Base-by-base conservation (phyloP, 2,113 vertebrate genomes). In the Boulengerochromis microlepis region DNA sequence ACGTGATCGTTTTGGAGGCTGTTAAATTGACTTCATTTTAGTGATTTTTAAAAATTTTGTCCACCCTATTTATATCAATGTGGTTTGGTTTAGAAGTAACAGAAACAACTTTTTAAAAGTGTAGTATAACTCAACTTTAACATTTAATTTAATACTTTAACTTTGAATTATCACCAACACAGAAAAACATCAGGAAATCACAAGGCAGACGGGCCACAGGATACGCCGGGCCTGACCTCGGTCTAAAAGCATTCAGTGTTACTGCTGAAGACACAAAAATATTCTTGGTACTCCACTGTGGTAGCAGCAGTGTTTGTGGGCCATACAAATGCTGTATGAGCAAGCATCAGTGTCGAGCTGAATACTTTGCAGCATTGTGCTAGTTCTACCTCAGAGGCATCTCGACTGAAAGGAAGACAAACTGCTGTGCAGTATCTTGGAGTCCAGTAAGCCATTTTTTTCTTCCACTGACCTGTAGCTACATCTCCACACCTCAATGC, bases 391-490 rank as follows among this genome's bases (percentile, higher is more conserved):
- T 80, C 57, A 42, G 56, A 78, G 31, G 22, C n/a, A 22, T 84
- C n/a, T 50, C 11, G 6, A 31, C 52, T 56, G 8, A 83, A 89
- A 59, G 33, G 10, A 86, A 6, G n/a, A 53, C 22, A 85, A n/a
- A 78, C 24, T 53, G 26, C 64, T 26, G 19, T 13, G 52, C 10
- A 83, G 35, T 7, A 18, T 56, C 19, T 59, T 1, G 2, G 13
- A 64, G 45, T 64, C 11, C 56, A 26, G 22, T 12, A 85, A 57
- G 52, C 10, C 56, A 64, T 88, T 40, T 84, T 40, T 31, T 74
- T 84, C 47, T 29, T 15, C 42, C 11, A 71, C 31, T 82, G 18
- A 19, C 45, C 22, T 66, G 59, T 47, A 66, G 11, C 13, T 18
- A 78, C 47, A 54, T 57, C 29, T 13, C 31, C 18, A 12, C 57